Base-by-base conservation (phyloP, 2,888 invertebrate species). In the Melitaea athalia region DNA sequence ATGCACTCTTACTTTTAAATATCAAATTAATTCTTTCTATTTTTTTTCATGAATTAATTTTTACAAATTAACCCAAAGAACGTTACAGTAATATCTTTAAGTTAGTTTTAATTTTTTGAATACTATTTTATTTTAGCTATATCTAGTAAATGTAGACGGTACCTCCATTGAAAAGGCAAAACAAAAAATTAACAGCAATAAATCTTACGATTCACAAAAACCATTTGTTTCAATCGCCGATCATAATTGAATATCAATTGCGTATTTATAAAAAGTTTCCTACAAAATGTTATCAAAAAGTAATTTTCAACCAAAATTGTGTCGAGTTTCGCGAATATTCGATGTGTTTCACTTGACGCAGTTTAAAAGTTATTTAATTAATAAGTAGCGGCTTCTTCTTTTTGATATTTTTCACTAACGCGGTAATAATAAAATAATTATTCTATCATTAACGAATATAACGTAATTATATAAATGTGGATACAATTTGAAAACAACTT, bases 1-100 rank as follows among this genome's bases (percentile, higher is more conserved):
- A 47, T 63, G 10, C 12, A 66, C 66, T 69, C 63, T 69, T 60
- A 63, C 59, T 69, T 66, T 49, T 61, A 38, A 47, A 60, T 59
- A 59, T 47, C 33, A 50, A 33, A n/a, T n/a, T n/a, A 17, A 60
- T 31, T 31, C 14, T 47, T 31, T 60, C 5, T 49, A 49, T 3
- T 49, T 49, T 49, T n/a, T 49, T 14, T 6, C n/a, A 14, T 14
- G 11, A 45, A 45, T n/a, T 49, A n/a, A 49, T 49, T 49, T 49
- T 49, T 14, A 3, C 14, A 14, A 49, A 49, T n/a, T 49, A 49
- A n/a, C n/a, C 4, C 3, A 49, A n/a, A 49, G 2, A 49, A n/a
- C 14, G n/a, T 49, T 49, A n/a, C 5, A 49, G 47, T 49, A 14
- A n/a, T 49, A n/a, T 49, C 6, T 3, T 49, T 5, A 6, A 49